Conservation (phyloP, 2,797 vertebrate genomes). For the Zonotrichia albicollis region DNA sequence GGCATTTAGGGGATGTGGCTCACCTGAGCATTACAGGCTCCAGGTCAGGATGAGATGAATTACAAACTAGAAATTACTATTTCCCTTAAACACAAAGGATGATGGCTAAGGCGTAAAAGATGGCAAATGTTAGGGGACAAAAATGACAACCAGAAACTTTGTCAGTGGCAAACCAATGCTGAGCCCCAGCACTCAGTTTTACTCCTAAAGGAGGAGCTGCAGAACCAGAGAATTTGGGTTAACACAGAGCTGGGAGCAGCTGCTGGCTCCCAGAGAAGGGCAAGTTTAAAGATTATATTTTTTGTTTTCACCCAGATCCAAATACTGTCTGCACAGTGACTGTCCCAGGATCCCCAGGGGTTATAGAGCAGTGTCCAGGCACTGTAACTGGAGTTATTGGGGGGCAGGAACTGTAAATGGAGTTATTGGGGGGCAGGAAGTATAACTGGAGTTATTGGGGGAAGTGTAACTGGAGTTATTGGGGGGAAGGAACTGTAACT, state of each 20-base stretch:
- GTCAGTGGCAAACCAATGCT: background rate
- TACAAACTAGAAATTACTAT: fast-evolving
- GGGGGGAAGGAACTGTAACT: too few species aligned
- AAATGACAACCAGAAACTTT: background rate
- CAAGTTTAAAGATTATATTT: background rate
- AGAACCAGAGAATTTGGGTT: background rate
- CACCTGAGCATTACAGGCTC: background rate
- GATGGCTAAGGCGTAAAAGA: background rate
- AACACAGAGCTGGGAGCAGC: background rate
- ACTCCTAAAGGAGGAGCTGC: background rate
- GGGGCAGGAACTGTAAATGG: too few species aligned
- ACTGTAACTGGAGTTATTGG: background rate
- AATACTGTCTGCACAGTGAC: too few species aligned
- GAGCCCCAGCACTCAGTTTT: background rate
- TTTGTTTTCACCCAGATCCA: background rate
- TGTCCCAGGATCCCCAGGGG: background rate
- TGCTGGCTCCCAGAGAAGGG: fast-evolving
- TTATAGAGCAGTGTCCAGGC: background rate
- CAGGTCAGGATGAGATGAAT: background rate
- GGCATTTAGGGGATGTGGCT: background rate
- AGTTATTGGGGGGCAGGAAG: too few species aligned
- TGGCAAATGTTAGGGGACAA: background rate
- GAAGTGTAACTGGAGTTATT: too few species aligned
- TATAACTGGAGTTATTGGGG: too few species aligned
- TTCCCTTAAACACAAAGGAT: background rate